phyloP scores from a whole-genome alignment of 2,888 invertebrate species.

The Hermaeophaga mercurialis region DNA sequence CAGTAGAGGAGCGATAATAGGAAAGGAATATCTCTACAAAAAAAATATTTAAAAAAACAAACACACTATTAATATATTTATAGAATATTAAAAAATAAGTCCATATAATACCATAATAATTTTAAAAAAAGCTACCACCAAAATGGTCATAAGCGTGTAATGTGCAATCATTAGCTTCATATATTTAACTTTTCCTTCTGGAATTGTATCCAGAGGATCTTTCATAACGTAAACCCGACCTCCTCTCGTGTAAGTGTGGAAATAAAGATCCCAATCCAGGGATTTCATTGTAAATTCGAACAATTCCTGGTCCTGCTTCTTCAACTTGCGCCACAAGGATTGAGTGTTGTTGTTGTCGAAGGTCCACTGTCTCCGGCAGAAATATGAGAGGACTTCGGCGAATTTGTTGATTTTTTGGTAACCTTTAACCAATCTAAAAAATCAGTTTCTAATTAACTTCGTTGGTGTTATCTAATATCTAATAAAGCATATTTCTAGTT shows the following conservation, averaged over 20 bases:
- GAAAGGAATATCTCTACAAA: too few relatives aligned
- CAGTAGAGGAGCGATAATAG: too few relatives aligned
- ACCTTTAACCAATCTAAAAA: constrained; percentile 38
- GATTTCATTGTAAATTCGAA: constrained; percentile 71
- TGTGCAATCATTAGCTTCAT: constrained; percentile 37
- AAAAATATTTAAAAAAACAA: not conserved
- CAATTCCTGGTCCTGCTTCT: constrained; percentile 63
- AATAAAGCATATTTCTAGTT: too few relatives aligned
- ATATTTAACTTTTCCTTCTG: constrained; percentile 67
- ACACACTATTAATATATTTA: constrained; percentile 3
- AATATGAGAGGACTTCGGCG: constrained; percentile 60
- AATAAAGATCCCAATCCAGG: constrained; percentile 71
- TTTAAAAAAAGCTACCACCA: constrained; percentile 32
- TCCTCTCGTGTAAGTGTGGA: constrained; percentile 39
- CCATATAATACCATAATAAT: constrained; percentile 29
- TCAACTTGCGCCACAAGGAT: constrained; percentile 64
- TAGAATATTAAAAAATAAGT: constrained; percentile 12
- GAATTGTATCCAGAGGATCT: constrained; percentile 76
- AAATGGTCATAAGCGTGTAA: constrained; percentile 33
- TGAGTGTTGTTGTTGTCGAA: constrained; percentile 68
- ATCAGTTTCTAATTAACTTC: too few relatives aligned
- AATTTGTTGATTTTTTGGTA: constrained; percentile 42
- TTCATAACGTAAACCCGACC: constrained; percentile 76
- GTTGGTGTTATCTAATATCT: too few relatives aligned
- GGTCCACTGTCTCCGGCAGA: constrained; percentile 78